Conservation (phyloP, 2,797 vertebrate genomes). For the Hemitrygon akajei region DNA sequence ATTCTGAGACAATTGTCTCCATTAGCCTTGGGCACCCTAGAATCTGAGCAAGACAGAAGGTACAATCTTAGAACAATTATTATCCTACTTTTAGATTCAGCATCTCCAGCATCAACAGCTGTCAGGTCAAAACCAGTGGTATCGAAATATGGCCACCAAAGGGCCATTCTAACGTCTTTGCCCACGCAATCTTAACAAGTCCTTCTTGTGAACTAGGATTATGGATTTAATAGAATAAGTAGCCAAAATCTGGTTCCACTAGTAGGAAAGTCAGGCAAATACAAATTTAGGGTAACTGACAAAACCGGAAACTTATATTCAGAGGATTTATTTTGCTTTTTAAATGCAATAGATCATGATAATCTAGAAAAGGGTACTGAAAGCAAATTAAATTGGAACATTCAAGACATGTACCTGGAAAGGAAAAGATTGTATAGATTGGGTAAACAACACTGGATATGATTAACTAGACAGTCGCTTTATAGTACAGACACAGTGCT, state of each 20-base stretch:
- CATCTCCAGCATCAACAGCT: not conserved
- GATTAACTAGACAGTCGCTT: not conserved
- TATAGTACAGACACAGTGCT: not conserved
- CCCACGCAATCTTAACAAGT: not conserved
- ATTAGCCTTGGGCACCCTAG: constrained; percentile 83
- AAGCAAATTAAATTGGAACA: not conserved
- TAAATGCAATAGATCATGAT: not conserved
- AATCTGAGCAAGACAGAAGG: constrained; percentile 57
- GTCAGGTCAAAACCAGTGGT: not conserved
- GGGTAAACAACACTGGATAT: not conserved
- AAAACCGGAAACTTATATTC: not conserved
- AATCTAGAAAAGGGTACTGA: not conserved
- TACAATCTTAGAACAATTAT: not conserved
- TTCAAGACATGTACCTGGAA: not conserved
- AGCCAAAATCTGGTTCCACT: not conserved
- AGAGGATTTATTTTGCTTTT: not conserved
- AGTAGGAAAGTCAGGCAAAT: not conserved
- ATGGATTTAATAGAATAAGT: not conserved
- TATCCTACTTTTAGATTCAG: not conserved
- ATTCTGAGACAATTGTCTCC: constrained; percentile 76
- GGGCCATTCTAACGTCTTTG: not conserved
- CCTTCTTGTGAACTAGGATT: not conserved
- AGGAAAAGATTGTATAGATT: not conserved
- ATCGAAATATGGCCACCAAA: not conserved
- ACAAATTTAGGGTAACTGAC: not conserved